A percentile compares a stretch with the other conserved stretches of the same genome.
phyloP scores from a whole-genome alignment of 2,888 invertebrate genomes.

The Catocala nupta region DNA sequence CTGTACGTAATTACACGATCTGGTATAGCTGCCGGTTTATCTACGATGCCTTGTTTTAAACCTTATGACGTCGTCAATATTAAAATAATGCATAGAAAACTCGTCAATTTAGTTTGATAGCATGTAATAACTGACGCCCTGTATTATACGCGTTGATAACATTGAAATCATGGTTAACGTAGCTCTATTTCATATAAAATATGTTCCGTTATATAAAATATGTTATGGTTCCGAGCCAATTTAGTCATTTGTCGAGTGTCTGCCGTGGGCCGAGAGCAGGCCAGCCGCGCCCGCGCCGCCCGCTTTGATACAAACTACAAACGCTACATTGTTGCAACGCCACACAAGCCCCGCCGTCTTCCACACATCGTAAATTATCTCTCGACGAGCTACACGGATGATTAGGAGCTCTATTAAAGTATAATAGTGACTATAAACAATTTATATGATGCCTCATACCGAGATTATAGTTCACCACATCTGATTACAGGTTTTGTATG shows the following conservation, averaged over 20 bases:
- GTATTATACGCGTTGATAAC: constrained; percentile 15
- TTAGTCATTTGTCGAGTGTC: constrained; percentile 77
- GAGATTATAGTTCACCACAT: constrained; percentile 35
- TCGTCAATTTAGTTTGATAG: constrained; percentile 14
- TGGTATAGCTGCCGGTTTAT: too few relatives aligned
- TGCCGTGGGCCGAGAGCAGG: constrained; percentile 57
- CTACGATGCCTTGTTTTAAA: too few relatives aligned
- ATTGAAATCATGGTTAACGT: constrained; percentile 42
- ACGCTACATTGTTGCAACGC: constrained; percentile 15
- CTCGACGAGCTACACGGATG: constrained; percentile 58
- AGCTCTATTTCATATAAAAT: constrained; percentile 55
- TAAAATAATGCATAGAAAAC: constrained; percentile 11
- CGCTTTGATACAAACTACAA: constrained; percentile 45
- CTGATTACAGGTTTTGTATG: constrained; percentile 28
- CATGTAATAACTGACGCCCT: constrained; percentile 13
- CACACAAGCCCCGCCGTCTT: constrained; percentile 24
- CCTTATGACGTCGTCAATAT: not conserved
- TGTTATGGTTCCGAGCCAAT: constrained; percentile 70
- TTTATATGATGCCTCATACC: constrained; percentile 35
- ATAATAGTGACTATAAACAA: constrained; percentile 32
- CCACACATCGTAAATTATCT: constrained; percentile 70
- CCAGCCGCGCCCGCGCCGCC: constrained; percentile 32
- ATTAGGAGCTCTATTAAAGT: constrained; percentile 40
- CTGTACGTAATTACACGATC: too few relatives aligned
- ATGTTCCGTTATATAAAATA: constrained; percentile 69